phyloP scores from a whole-genome alignment of 2,888 invertebrate species.

The Tenthredo distinguenda region DNA sequence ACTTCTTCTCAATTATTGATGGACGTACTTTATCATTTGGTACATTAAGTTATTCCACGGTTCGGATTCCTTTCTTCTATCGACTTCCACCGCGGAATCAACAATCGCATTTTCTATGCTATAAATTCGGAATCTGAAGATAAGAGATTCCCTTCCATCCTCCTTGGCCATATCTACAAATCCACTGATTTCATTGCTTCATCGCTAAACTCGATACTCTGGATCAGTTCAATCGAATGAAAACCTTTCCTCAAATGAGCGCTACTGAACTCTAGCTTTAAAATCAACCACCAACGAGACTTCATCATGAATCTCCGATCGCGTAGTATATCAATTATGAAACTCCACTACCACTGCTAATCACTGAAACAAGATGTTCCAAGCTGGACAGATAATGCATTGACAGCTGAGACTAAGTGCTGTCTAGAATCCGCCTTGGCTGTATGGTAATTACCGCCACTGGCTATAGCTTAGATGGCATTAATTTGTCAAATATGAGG shows the following conservation, averaged over 20 bases:
- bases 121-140: neutral
- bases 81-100: neutral
- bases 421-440: neutral
- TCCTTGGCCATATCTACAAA: neutral
- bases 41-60: neutral
- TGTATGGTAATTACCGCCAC: neutral
- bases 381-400: neutral
- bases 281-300: neutral
- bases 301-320: neutral
- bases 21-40: neutral
- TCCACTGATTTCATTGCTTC: neutral
- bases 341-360: neutral
- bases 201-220: neutral
- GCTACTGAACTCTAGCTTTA: neutral
- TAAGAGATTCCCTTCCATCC: neutral
- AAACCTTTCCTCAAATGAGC: neutral
- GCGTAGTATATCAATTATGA: neutral
- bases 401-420: neutral
- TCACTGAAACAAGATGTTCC: neutral
- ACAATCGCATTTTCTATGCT: neutral
- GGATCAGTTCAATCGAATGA: neutral
- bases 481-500: neutral
- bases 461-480: too few relatives aligned
- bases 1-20: neutral
- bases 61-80: neutral